Percentiles rank a stretch among this genome's conserved stretches.
phyloP scores from a whole-genome alignment of 2,113 vertebrate genomes.

The Pachycephala philippinensis region DNA sequence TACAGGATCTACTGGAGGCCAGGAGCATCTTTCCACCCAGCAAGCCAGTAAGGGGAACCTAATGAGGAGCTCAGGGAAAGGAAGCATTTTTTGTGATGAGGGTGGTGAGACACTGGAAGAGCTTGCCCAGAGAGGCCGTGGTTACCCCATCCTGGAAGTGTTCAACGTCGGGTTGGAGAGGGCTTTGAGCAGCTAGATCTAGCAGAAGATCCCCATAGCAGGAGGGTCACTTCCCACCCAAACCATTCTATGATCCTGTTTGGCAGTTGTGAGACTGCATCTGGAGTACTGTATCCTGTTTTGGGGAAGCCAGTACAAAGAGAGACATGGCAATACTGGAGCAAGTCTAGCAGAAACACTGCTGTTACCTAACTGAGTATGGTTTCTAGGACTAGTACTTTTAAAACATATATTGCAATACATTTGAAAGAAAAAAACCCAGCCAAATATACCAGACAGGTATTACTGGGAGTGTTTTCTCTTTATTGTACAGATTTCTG shows the following conservation, averaged over 20 bases:
- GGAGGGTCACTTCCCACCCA: not conserved
- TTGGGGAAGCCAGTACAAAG: not conserved
- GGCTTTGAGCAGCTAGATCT: not conserved
- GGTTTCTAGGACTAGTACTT: not conserved
- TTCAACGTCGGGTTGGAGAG: not conserved
- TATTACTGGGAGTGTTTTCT: not conserved
- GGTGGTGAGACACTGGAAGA: not conserved
- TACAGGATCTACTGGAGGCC: not conserved
- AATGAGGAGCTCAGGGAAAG: not conserved
- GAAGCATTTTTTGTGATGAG: not conserved
- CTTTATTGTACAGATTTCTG: constrained; percentile 83
- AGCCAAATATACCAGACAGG: not conserved
- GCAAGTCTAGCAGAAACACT: not conserved
- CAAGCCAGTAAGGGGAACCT: not conserved
- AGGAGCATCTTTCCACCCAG: not conserved
- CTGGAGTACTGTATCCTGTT: not conserved
- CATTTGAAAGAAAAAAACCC: not conserved
- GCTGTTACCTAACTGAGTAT: not conserved
- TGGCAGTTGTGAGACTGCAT: not conserved
- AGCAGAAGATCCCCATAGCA: not conserved
- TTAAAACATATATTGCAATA: not conserved
- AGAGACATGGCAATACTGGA: not conserved
- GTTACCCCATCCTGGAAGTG: not conserved
- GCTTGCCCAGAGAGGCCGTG: not conserved
- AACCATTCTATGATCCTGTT: rapidly evolving